These are phyloP conservation scores for Branchipolynoe longqiensis DNA, from an alignment of 2,888 invertebrate species.

Conservation along the genomic window DNA sequence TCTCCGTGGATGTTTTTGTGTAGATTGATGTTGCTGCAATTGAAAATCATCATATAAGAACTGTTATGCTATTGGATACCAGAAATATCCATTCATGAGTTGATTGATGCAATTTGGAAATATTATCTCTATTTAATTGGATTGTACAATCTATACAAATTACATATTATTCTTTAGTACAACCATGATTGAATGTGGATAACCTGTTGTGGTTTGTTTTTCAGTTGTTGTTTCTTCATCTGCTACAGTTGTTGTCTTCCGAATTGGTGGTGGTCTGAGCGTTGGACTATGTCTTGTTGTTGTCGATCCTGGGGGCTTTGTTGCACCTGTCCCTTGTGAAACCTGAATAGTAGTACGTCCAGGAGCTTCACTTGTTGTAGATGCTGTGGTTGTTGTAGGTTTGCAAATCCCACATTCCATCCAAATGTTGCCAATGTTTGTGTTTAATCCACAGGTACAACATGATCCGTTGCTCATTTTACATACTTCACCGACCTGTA, in stretches of 20 bases:
- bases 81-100: too few relatives aligned
- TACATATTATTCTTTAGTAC: background rate
- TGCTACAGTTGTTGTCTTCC: background rate
- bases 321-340: background rate
- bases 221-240: background rate
- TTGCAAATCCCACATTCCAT: too few relatives aligned
- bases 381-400: background rate
- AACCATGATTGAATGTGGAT: too few relatives aligned
- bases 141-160: too few relatives aligned
- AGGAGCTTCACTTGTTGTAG: background rate
- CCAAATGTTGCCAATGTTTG: background rate
- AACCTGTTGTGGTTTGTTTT: background rate
- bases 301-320: background rate
- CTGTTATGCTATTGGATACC: too few relatives aligned
- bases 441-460: background rate
- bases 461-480: background rate
- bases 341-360: background rate
- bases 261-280: background rate
- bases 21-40: too few relatives aligned
- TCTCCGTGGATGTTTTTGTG: background rate
- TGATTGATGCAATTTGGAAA: too few relatives aligned
- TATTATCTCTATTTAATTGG: too few relatives aligned
- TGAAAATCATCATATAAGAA: too few relatives aligned
- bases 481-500: background rate
- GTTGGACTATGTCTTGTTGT: background rate